These are phyloP conservation scores for Galagoides demidoff DNA, from an alignment of 2,797 vertebrate species.

Conservation along the genomic window DNA sequence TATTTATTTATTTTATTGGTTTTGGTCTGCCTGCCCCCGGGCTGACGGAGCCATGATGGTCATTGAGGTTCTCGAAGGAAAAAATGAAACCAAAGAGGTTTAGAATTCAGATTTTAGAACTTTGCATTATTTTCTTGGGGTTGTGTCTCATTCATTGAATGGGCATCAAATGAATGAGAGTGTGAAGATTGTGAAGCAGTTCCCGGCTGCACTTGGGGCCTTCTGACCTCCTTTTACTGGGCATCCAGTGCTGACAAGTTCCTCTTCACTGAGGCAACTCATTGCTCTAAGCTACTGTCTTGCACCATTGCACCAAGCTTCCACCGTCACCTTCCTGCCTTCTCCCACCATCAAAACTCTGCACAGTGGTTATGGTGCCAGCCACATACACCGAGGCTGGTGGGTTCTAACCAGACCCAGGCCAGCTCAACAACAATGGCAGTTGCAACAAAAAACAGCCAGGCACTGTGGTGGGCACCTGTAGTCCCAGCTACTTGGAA, in stretches of 20 bases:
- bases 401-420: too few species aligned
- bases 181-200: background rate
- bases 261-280: background rate
- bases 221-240: background rate
- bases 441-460: too few species aligned
- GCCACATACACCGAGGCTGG: too few species aligned
- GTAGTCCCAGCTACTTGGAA: too few species aligned
- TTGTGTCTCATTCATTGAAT: background rate
- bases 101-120: background rate
- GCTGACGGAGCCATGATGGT: background rate
- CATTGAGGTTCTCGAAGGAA: background rate
- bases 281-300: background rate
- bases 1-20: background rate
- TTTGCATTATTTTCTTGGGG: background rate
- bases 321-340: background rate
- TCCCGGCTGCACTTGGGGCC: background rate
- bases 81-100: background rate
- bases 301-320: background rate
- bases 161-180: background rate
- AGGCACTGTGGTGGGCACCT: too few species aligned
- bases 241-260: background rate
- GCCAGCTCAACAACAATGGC: too few species aligned
- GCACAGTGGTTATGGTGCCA: too few species aligned
- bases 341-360: background rate
- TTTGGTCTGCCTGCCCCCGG: background rate